Evolutionary conservation across 2,113 vertebrate species (phyloP).

Genomic region (Serinus canaria): DNA sequence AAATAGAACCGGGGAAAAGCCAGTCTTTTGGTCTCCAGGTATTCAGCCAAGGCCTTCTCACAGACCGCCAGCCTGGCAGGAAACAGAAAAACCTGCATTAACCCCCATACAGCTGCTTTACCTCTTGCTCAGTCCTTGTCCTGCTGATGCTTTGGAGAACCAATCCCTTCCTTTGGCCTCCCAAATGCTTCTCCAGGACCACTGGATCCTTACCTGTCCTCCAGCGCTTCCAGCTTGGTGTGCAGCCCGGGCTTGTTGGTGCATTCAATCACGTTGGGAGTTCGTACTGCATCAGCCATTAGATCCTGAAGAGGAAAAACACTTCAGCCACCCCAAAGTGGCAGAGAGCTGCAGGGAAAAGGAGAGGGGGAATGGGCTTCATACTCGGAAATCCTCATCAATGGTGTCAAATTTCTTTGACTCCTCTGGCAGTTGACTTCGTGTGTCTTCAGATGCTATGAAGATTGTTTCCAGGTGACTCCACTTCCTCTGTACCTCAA

Average conservation of each 20-base stretch:
- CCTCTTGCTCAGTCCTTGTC: background rate
- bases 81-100: background rate
- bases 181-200: background rate
- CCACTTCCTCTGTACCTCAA: conserved; percentile 80
- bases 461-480: conserved; percentile 80
- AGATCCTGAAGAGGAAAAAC: conserved; percentile 52
- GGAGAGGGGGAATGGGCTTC: background rate
- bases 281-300: conserved; percentile 62
- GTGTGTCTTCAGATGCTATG: conserved; percentile 76
- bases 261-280: conserved; percentile 75
- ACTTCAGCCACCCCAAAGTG: accelerated
- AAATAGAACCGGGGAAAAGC: conserved; percentile 81
- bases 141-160: background rate
- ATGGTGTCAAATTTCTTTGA: conserved; percentile 64
- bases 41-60: conserved; percentile 78
- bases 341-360: background rate
- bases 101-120: accelerated
- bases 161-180: background rate
- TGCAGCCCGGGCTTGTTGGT: conserved; percentile 75
- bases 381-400: conserved; percentile 71
- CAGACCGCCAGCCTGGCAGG: conserved; percentile 64
- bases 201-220: conserved; percentile 60
- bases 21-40: conserved; percentile 75
- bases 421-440: conserved; percentile 69
- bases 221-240: conserved; percentile 61